Base-by-base conservation (phyloP, 2,888 invertebrate species). In the Blera fallax region DNA sequence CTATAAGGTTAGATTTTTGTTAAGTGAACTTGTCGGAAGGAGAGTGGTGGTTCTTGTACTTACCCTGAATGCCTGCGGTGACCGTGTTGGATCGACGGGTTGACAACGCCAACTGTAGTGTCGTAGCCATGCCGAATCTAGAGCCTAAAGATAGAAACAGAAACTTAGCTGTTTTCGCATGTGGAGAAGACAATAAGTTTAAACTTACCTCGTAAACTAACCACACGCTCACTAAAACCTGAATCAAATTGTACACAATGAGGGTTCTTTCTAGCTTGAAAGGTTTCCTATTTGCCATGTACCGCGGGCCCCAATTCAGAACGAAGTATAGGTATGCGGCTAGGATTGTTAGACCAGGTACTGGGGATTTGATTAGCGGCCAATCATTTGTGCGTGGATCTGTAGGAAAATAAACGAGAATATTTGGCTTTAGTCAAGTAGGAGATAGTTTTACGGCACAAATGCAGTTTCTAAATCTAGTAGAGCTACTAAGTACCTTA, bases 21-120 rank as follows among this genome's bases (percentile, higher is more conserved):
- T 7, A 2, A 10, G 4, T 62, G 24, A 40, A 1, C 18, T 40
- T 16, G 21, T 16, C n/a, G 52, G 6, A 34, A 18, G 29, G 6
- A 24, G 21, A 21, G 21, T 18, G 11, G 10, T 18, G 16, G 34
- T 29, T 1, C 0, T 40, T 56, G 16, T 0, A 91, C 94, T 93
- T 94, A 98, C 98, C 92, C 97, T 94, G 87, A 97, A 92, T 11
- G 97, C 97, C 90, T 95, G 94, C 1, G 96, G 96, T 2, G 94
- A 92, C 50, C 93, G 93, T 0, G 98, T 96, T 89, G 94, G 96
- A 92, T 98, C 98, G 0, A 98, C 97, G 2, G 98, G 97, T 92
- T 98, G 96, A 91, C 98, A 98, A 89, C 95, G 95, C 94, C 97
- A 96, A 92, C 95, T 97, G 93, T 98, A 98, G 83, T 95, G 95